These are phyloP conservation scores for Drusus annulatus DNA, from an alignment of 1,140 invertebrate species.

Conservation along the genomic window DNA sequence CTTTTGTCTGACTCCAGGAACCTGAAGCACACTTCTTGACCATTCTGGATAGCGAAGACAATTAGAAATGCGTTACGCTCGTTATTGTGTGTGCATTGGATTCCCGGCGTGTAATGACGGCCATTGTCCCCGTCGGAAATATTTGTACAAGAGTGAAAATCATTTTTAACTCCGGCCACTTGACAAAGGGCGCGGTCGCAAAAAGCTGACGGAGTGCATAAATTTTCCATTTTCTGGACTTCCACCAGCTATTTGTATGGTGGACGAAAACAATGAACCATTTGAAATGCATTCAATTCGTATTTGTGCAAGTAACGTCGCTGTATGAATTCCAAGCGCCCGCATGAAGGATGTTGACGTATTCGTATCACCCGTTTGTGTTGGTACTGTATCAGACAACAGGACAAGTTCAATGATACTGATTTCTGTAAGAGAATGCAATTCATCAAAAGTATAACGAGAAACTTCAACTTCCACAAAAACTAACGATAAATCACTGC, in stretches of 20 bases:
- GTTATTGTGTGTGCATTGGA: constrained; percentile 57
- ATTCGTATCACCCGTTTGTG: background rate
- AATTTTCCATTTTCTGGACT: constrained; percentile 55
- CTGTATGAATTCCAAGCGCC: constrained; percentile 28
- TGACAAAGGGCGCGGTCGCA: constrained; percentile 13
- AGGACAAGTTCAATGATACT: constrained; percentile 13
- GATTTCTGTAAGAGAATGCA: background rate
- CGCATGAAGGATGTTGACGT: constrained; percentile 24
- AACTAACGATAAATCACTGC: too few relatives aligned
- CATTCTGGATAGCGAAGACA: constrained; percentile 41
- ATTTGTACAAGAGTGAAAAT: constrained; percentile 54
- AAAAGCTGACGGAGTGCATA: constrained; percentile 49
- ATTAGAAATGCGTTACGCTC: constrained; percentile 56
- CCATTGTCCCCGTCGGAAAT: constrained; percentile 52
- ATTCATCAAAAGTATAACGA: background rate
- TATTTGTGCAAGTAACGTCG: constrained; percentile 37
- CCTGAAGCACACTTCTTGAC: constrained; percentile 46
- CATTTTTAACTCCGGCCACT: constrained; percentile 49
- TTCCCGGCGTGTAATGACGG: constrained; percentile 56
- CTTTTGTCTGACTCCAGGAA: constrained; percentile 53
- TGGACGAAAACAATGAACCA: constrained; percentile 28
- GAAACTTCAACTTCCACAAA: background rate
- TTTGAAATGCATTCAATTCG: constrained; percentile 44
- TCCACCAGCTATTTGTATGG: constrained; percentile 2
- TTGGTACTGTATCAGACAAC: constrained; percentile 1